phyloP scores from a whole-genome alignment of 1,140 invertebrate species.

The Drosophila tropicalis region DNA sequence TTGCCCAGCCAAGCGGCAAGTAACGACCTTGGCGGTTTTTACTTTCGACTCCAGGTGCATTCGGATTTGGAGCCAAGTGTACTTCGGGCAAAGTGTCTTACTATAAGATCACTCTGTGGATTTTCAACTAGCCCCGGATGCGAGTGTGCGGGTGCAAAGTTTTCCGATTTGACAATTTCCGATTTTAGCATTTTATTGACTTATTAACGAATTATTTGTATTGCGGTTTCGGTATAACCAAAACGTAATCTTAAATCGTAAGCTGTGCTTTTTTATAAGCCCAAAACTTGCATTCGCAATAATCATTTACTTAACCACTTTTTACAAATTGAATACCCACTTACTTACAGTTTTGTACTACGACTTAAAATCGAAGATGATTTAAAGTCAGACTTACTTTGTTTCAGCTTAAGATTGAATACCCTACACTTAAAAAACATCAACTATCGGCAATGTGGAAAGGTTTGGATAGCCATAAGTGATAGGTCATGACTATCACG shows the following conservation, averaged over 20 bases:
- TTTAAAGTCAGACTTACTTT: not conserved
- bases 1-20: constrained; percentile 32
- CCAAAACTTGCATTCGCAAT: constrained; percentile 6
- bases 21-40: constrained; percentile 23
- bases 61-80: constrained; percentile 37
- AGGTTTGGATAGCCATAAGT: too few relatives aligned
- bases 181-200: constrained; percentile 38
- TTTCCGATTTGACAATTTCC: constrained; percentile 20
- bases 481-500: too few relatives aligned
- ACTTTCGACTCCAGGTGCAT: constrained; percentile 7
- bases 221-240: constrained; percentile 8
- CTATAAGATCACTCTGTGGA: too few relatives aligned
- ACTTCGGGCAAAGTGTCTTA: not conserved
- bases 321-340: not conserved
- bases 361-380: not conserved
- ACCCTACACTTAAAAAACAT: too few relatives aligned
- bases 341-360: not conserved
- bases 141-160: not conserved
- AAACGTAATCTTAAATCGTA: constrained; percentile 30
- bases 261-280: constrained; percentile 2
- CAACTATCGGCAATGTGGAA: too few relatives aligned
- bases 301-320: constrained; percentile 1
- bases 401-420: too few relatives aligned
- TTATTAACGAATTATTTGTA: constrained; percentile 36
- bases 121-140: not conserved